Evolutionary conservation across 2,113 vertebrate species (phyloP).

Genomic region (Psilopogon haemacephalus): DNA sequence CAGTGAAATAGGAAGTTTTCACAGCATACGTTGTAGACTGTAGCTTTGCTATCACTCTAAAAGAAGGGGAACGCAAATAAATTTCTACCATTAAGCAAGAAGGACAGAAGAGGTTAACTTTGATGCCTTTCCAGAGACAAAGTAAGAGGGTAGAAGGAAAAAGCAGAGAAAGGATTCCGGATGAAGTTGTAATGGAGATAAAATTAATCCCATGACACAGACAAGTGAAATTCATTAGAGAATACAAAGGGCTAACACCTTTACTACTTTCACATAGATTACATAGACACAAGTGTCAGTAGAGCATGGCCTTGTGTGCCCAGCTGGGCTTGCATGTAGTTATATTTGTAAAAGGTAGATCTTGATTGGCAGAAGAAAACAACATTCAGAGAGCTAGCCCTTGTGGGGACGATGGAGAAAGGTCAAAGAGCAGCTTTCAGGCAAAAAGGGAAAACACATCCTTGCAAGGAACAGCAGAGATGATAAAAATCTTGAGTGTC

Average conservation of each 20-base stretch:
- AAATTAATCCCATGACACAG: accelerated
- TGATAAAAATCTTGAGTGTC: background rate
- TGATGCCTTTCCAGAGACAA: background rate
- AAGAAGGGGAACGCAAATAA: background rate
- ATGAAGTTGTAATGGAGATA: background rate
- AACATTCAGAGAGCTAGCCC: background rate
- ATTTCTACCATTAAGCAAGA: background rate
- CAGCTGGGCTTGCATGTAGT: accelerated
- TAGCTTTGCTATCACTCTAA: background rate
- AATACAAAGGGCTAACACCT: background rate
- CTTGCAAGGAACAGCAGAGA: background rate
- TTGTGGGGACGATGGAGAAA: background rate
- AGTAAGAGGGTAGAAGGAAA: background rate
- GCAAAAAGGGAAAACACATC: background rate
- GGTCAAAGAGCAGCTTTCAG: conserved; percentile 45
- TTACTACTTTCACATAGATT: background rate
- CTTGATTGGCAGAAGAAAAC: conserved; percentile 28
- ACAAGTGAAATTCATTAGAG: background rate
- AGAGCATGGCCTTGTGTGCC: accelerated
- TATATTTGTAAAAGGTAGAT: background rate
- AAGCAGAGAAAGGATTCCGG: background rate
- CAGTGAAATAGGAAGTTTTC: background rate
- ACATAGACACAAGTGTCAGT: background rate
- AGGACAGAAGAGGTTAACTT: background rate
- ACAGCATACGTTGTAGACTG: accelerated